These are phyloP conservation scores for Lepidocyrtoides sp. DNA, from an alignment of 2,888 invertebrate species.

Conservation along the genomic window DNA sequence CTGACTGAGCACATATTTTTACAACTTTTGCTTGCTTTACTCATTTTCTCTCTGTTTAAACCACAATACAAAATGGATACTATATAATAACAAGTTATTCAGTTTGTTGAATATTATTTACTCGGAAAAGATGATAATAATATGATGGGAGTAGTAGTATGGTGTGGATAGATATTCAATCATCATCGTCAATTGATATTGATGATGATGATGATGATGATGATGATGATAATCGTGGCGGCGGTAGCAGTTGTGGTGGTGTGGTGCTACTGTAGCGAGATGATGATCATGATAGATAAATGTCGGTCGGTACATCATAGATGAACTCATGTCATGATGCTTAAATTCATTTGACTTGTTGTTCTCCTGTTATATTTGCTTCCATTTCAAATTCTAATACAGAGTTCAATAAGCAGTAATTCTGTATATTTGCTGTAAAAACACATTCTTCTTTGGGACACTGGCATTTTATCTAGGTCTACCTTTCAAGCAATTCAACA, in stretches of 20 bases:
- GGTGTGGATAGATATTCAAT: no score
- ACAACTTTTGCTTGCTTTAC: no score
- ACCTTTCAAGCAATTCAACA: background rate
- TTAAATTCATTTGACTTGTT: background rate
- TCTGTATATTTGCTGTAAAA: background rate
- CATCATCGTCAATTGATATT: no score
- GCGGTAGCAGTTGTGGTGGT: background rate
- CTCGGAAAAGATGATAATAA: no score
- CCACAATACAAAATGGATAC: no score
- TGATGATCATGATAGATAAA: no score
- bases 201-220: background rate
- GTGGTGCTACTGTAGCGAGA: no score
- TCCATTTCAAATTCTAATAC: constrained; percentile 3
- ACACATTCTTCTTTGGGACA: background rate
- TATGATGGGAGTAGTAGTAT: no score
- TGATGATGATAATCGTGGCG: background rate
- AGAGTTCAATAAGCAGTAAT: constrained; percentile 8
- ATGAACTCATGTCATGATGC: background rate
- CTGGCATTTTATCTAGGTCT: background rate
- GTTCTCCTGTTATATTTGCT: background rate
- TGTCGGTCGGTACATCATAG: background rate
- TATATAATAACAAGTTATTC: no score
- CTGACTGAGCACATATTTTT: background rate
- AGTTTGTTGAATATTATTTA: constrained; percentile 12
- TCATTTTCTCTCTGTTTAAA: no score